Evolutionary conservation across 2,797 vertebrate species (phyloP).

Genomic region (Coregonus sp.): DNA sequence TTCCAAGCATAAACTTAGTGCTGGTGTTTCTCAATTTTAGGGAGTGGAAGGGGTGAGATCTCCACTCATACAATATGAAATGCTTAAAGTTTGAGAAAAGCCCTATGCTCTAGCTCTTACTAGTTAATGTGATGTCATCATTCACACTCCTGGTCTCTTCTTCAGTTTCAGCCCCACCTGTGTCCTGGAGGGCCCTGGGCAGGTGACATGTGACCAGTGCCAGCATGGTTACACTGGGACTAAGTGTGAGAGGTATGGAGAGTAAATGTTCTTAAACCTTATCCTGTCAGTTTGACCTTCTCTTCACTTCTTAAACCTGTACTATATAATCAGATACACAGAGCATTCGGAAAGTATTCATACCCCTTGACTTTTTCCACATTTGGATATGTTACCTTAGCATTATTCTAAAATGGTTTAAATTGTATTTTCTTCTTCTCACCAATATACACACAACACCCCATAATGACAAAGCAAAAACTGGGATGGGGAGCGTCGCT

Average conservation of each 20-base stretch:
- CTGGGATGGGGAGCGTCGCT: too few relatives aligned
- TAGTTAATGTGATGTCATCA: neutral
- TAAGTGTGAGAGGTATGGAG: conserved; percentile 86
- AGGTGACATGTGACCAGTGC: conserved; percentile 86
- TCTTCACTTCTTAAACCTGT: neutral
- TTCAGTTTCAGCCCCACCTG: conserved; percentile 93
- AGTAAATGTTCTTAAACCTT: neutral
- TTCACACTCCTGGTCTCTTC: too few relatives aligned
- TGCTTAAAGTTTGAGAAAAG: neutral
- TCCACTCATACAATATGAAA: neutral
- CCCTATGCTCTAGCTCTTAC: neutral
- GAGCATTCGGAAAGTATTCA: too few relatives aligned
- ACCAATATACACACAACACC: too few relatives aligned
- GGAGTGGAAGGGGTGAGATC: neutral
- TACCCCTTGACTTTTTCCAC: too few relatives aligned
- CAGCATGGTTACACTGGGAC: conserved; percentile 79
- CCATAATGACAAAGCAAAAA: too few relatives aligned
- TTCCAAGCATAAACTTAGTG: neutral
- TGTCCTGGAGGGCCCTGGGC: conserved; percentile 68
- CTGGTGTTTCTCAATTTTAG: neutral
- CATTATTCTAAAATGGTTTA: too few relatives aligned
- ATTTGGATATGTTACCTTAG: too few relatives aligned
- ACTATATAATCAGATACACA: neutral
- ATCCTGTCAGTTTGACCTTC: neutral
- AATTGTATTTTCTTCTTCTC: too few relatives aligned